Percentiles rank a stretch among this genome's conserved stretches.
Conservation (phyloP, 2,113 vertebrate genomes). For the Isurus oxyrinchus region DNA sequence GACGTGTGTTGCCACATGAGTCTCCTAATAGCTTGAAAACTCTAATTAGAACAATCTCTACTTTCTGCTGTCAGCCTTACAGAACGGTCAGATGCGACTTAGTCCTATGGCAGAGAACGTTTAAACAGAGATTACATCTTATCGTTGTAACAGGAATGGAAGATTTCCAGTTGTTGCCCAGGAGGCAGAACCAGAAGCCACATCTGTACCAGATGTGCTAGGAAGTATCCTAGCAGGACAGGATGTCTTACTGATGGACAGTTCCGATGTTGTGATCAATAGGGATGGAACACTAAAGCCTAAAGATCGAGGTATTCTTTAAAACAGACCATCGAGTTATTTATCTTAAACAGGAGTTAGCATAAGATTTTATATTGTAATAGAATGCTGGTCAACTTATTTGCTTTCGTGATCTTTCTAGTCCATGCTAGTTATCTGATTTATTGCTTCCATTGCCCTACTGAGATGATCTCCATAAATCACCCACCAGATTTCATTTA, state of each 20-base stretch:
- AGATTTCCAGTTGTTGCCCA: constrained; percentile 45
- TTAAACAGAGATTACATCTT: constrained; percentile 7
- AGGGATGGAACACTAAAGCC: constrained; percentile 84
- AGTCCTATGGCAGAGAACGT: neutral
- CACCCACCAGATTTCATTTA: neutral
- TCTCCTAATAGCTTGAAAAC: neutral
- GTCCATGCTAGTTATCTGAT: neutral
- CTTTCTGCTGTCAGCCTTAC: neutral
- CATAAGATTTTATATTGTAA: neutral
- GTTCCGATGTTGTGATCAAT: constrained; percentile 81
- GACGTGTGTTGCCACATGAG: neutral
- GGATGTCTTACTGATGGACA: constrained; percentile 85
- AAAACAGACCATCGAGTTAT: neutral
- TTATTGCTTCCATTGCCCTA: neutral
- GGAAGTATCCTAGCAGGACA: constrained; percentile 88
- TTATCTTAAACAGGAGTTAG: neutral
- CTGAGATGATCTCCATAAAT: neutral
- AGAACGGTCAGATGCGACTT: neutral
- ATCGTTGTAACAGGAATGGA: constrained; percentile 46
- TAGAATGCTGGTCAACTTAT: neutral
- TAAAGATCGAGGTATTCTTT: constrained; percentile 62
- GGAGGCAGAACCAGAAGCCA: constrained; percentile 55
- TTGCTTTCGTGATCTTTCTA: neutral
- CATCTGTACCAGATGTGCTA: constrained; percentile 80
- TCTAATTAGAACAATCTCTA: neutral